These are phyloP conservation scores for Drosophila nigritarsus DNA, from an alignment of 2,888 invertebrate species.

Conservation along the genomic window DNA sequence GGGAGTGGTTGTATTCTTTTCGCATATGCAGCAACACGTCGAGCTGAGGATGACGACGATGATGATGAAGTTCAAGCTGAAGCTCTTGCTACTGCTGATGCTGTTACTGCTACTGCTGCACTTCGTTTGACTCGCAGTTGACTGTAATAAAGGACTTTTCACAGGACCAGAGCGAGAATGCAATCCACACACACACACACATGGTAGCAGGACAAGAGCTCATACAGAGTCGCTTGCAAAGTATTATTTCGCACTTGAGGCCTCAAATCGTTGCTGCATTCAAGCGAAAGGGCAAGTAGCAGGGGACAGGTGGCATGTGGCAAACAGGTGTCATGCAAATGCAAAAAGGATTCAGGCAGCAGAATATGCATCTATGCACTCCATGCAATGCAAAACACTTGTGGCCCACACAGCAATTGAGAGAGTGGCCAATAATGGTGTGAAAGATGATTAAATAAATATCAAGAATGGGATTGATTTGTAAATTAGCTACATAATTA, in stretches of 20 bases:
- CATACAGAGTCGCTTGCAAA: constrained; percentile 27
- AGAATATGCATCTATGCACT: constrained; percentile 26
- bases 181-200: constrained; percentile 32
- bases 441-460: neutral
- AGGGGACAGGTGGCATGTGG: constrained; percentile 29
- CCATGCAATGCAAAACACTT: constrained; percentile 42
- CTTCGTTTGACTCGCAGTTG: constrained; percentile 79
- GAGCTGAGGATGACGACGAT: constrained; percentile 7
- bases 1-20: constrained; percentile 10
- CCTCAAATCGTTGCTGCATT: constrained; percentile 60
- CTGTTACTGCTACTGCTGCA: constrained; percentile 54
- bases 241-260: constrained; percentile 72
- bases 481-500: constrained; percentile 32
- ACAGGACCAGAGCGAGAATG: constrained; percentile 53
- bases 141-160: constrained; percentile 82
- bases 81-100: constrained; percentile 11
- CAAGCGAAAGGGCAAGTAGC: constrained; percentile 46
- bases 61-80: constrained; percentile 26
- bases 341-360: constrained; percentile 17
- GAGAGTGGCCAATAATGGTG: constrained; percentile 12
- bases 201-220: constrained; percentile 11
- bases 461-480: neutral
- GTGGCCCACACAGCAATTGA: constrained; percentile 18
- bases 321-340: constrained; percentile 44
- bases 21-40: constrained; percentile 69